A percentile compares a stretch with the other conserved stretches of the same genome.
Conservation (phyloP, 2,113 vertebrate genomes). For the Cettia cetti region DNA sequence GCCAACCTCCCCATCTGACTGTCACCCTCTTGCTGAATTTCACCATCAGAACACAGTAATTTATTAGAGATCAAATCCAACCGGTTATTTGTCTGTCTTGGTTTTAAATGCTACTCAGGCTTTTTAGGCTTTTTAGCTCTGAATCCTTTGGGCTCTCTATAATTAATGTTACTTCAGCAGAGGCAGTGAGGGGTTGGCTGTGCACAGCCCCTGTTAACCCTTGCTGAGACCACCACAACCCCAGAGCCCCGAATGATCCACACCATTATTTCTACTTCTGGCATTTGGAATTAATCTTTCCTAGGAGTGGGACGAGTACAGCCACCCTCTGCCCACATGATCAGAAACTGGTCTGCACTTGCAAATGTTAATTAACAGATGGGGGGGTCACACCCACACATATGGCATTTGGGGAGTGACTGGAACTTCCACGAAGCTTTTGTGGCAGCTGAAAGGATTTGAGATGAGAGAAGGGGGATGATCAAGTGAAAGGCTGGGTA, state of each 20-base stretch:
- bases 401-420: background rate
- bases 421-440: background rate
- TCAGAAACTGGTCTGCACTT: background rate
- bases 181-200: background rate
- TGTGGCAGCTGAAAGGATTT: background rate
- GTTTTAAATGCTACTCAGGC: conserved; percentile 49
- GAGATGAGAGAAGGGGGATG: background rate
- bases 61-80: conserved; percentile 64
- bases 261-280: background rate
- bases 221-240: background rate
- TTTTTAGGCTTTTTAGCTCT: conserved; percentile 11
- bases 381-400: background rate
- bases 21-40: conserved; percentile 47
- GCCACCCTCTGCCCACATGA: background rate
- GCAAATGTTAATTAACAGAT: background rate
- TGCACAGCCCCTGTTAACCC: conserved; percentile 33
- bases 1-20: conserved; percentile 37
- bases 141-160: conserved; percentile 33
- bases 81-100: conserved; percentile 62
- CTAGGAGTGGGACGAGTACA: background rate
- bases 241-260: fast-evolving
- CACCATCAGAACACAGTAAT: conserved; percentile 44
- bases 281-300: background rate
- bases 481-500: background rate
- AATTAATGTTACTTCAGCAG: conserved; percentile 59